phyloP scores from a whole-genome alignment of 2,888 invertebrate species.

The Pantelozetes paolii region DNA sequence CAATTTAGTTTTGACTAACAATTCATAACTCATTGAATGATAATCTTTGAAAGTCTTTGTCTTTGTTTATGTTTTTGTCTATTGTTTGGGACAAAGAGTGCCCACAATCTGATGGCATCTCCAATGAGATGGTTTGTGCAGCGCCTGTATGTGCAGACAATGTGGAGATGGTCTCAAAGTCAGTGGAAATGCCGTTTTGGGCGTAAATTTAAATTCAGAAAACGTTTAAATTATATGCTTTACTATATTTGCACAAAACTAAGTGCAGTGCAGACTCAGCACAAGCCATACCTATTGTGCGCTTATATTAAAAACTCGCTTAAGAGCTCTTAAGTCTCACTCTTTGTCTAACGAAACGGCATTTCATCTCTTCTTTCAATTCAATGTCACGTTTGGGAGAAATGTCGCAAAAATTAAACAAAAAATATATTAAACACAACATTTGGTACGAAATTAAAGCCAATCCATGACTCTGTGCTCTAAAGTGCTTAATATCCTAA shows the following conservation, averaged over 20 bases:
- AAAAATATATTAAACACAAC: not conserved
- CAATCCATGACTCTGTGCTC: not conserved
- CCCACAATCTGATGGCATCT: not conserved
- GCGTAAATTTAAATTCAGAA: not conserved
- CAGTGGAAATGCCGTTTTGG: not conserved
- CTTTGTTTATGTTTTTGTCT: not conserved
- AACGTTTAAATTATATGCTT: slow-evolving; percentile 3
- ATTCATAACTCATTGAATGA: too few species aligned
- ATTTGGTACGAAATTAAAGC: not conserved
- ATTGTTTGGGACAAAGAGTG: not conserved
- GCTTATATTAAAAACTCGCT: too few species aligned
- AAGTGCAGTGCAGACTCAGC: not conserved
- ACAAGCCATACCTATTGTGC: too few species aligned
- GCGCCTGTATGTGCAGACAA: not conserved
- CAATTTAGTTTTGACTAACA: too few species aligned
- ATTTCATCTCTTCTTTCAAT: not conserved
- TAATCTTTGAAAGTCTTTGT: too few species aligned
- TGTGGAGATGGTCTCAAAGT: not conserved
- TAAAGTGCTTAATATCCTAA: not conserved
- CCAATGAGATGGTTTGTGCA: not conserved
- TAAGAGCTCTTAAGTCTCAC: not conserved
- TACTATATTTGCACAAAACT: not conserved
- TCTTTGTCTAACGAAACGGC: too few species aligned
- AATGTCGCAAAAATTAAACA: slow-evolving; percentile 7
- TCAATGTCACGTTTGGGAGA: slow-evolving; percentile 10